Conservation (phyloP, 2,113 vertebrate species). For the Brachyhypopomus gauderio region DNA sequence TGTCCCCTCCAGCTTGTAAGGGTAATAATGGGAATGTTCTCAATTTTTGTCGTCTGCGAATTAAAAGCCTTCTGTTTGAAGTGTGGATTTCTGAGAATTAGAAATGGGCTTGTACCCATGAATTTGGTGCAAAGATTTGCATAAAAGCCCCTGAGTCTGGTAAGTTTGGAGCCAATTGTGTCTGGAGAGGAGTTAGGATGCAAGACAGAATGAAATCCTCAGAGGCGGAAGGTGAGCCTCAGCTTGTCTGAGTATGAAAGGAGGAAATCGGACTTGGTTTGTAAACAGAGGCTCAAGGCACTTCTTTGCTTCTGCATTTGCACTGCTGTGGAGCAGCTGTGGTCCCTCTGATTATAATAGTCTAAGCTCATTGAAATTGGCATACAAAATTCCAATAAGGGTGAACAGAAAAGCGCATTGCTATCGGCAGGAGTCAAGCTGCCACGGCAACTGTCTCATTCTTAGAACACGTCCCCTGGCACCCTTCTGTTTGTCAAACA, state of each 20-base stretch:
- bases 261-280: conserved; percentile 77
- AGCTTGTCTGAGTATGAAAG: conserved; percentile 72
- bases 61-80: conserved; percentile 77
- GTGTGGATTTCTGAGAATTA: conserved; percentile 64
- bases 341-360: conserved; percentile 74
- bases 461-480: conserved; percentile 42
- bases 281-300: conserved; percentile 81
- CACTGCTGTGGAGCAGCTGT: conserved; percentile 64
- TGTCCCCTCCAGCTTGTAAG: conserved; percentile 63
- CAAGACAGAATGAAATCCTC: conserved; percentile 75
- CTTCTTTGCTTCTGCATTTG: conserved; percentile 66
- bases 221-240: conserved; percentile 72
- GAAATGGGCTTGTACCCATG: conserved; percentile 71
- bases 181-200: conserved; percentile 72
- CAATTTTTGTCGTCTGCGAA: conserved; percentile 69
- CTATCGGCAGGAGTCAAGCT: conserved; percentile 29
- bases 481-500: conserved; percentile 8
- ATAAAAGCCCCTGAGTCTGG: conserved; percentile 75
- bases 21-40: conserved; percentile 64
- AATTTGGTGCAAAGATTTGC: conserved; percentile 73
- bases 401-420: conserved; percentile 48
- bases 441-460: conserved; percentile 25
- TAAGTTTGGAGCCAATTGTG: conserved; percentile 75
- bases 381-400: conserved; percentile 72
- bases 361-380: conserved; percentile 73